These are phyloP conservation scores for Daboia siamensis DNA, from an alignment of 2,113 vertebrate genomes.

Conservation along the genomic window DNA sequence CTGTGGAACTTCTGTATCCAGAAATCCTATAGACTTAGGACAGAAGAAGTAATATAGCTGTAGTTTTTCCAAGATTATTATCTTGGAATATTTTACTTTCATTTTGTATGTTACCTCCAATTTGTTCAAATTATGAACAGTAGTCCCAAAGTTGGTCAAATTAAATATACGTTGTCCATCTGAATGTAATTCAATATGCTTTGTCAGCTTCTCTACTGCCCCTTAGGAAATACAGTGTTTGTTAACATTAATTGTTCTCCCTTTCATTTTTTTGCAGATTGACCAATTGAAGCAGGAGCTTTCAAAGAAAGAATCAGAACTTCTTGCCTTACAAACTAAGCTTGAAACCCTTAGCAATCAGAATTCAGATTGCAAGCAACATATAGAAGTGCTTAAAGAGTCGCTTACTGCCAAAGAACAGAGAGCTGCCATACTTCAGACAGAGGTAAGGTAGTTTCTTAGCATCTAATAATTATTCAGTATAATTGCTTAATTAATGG, in stretches of 20 bases:
- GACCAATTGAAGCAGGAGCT: constrained; percentile 98
- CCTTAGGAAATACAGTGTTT: neutral
- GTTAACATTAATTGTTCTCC: neutral
- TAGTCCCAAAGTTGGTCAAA: neutral
- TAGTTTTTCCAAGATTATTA: neutral
- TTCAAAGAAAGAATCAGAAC: constrained; percentile 98
- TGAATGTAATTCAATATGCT: neutral
- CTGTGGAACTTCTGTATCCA: neutral
- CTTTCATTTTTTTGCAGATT: constrained; percentile 72
- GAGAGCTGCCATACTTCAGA: constrained; percentile 98
- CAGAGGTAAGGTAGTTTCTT: constrained; percentile 81
- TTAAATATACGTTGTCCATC: neutral
- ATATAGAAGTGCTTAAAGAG: constrained; percentile 99
- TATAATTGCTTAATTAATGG: constrained; percentile 18
- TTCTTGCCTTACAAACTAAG: constrained; percentile 98
- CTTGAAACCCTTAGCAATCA: constrained; percentile 99
- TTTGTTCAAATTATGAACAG: neutral
- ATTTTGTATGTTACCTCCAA: neutral
- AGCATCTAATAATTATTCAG: neutral
- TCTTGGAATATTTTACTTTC: neutral
- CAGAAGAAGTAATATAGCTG: neutral
- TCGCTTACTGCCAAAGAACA: constrained; percentile 99
- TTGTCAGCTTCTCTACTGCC: constrained; percentile 18
- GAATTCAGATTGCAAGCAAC: constrained; percentile 99
- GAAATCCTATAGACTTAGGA: neutral